Conservation (phyloP, 2,113 vertebrate genomes). For the Colius striatus region DNA sequence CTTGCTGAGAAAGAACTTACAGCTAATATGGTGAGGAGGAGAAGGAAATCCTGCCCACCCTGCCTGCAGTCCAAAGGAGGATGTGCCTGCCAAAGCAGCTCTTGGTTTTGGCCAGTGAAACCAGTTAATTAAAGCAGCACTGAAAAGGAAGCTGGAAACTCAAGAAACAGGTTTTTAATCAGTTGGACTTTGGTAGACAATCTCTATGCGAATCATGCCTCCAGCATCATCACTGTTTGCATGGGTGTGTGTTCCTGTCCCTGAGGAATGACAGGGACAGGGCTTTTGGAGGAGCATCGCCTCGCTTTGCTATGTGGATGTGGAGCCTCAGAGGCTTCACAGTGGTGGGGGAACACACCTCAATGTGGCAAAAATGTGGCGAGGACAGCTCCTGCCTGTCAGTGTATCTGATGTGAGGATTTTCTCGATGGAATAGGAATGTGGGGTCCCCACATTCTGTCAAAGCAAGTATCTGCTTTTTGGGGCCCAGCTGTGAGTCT, state of each 20-base stretch:
- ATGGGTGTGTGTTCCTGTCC: not conserved
- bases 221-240: not conserved
- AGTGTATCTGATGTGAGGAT: not conserved
- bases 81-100: conserved; percentile 18
- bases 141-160: conserved; percentile 53
- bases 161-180: conserved; percentile 40
- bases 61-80: not conserved
- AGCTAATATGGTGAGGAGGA: not conserved
- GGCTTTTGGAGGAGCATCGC: rapidly evolving
- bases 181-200: not conserved
- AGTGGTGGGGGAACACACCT: rapidly evolving
- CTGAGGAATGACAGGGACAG: not conserved
- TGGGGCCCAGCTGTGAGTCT: rapidly evolving
- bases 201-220: conserved; percentile 12
- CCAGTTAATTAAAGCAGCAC: conserved; percentile 2
- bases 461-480: not conserved
- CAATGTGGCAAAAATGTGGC: rapidly evolving
- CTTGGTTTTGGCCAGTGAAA: not conserved
- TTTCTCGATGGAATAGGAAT: not conserved
- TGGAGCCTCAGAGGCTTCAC: not conserved
- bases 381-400: not conserved
- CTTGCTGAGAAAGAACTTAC: not conserved
- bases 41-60: conserved; percentile 16
- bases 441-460: not conserved
- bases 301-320: rapidly evolving